A percentile compares a stretch with the other conserved stretches of the same genome.
Conservation (phyloP, 2,888 invertebrate species). For the Gasteruption jaculator region DNA sequence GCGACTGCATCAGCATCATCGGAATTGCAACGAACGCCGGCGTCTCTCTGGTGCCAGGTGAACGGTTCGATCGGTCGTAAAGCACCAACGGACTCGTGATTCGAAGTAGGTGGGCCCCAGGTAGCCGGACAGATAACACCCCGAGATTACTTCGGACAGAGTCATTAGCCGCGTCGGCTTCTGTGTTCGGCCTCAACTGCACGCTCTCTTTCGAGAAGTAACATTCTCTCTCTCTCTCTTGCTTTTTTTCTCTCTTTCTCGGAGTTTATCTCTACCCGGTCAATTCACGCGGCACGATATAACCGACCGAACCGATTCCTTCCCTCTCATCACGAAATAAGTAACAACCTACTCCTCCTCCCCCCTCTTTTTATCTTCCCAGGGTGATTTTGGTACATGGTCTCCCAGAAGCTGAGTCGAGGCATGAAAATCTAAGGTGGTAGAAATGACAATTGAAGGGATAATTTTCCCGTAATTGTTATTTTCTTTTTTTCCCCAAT, state of each 20-base stretch:
- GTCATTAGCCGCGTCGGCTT: constrained; percentile 52
- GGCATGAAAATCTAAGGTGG: no score
- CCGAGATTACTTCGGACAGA: constrained; percentile 51
- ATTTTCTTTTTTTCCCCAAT: no score
- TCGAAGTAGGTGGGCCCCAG: constrained; percentile 52
- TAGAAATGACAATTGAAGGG: no score
- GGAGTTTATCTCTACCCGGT: constrained; percentile 23
- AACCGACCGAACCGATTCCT: constrained; percentile 16
- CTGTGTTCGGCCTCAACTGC: constrained; percentile 42
- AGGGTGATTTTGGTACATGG: no score
- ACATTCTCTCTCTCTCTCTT: constrained; percentile 26
- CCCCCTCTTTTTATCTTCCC: not conserved
- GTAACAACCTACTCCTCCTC: no score
- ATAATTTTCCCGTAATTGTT: no score
- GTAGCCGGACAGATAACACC: constrained; percentile 52
- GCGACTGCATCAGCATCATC: no score
- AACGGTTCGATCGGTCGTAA: constrained; percentile 25
- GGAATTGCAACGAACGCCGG: no score
- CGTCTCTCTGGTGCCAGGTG: not conserved
- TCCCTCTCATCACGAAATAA: no score
- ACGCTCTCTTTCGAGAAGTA: constrained; percentile 27
- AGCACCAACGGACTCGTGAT: constrained; percentile 44
- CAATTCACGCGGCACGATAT: constrained; percentile 13
- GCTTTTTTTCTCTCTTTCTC: constrained; percentile 9
- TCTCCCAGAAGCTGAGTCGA: no score